A percentile compares a stretch with the other conserved stretches of the same genome.
phyloP scores from a whole-genome alignment of 1,140 invertebrate species.

The Procambarus virginalis region DNA sequence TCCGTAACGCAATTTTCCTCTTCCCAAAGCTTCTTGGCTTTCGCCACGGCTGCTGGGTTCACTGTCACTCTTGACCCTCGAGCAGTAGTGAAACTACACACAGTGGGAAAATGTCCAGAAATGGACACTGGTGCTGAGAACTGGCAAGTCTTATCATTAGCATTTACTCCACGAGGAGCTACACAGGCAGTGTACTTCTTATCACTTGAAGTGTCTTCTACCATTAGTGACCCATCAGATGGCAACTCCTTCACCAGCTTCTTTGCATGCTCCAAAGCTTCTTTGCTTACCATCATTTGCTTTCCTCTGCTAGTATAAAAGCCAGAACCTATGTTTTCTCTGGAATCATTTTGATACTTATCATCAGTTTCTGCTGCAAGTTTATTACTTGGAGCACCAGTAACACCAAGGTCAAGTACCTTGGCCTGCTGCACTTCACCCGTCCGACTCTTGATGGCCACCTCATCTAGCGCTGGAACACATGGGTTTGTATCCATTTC shows the following conservation, averaged over 20 bases:
- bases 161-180: background rate
- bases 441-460: too few species aligned
- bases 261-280: background rate
- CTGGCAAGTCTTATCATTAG: background rate
- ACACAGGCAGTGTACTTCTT: background rate
- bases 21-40: background rate
- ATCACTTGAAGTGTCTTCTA: background rate
- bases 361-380: background rate
- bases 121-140: background rate
- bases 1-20: background rate
- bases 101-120: background rate
- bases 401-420: background rate
- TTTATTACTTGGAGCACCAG: background rate
- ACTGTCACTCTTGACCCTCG: background rate
- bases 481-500: background rate
- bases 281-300: conserved; percentile 5
- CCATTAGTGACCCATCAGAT: background rate
- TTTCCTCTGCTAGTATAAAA: conserved; percentile 10
- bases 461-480: background rate
- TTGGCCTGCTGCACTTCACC: too few species aligned
- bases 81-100: background rate
- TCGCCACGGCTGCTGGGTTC: background rate
- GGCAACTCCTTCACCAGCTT: background rate
- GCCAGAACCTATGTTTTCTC: background rate
- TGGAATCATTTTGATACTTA: background rate